These are phyloP conservation scores for Gavia stellata DNA, from an alignment of 2,113 vertebrate species.

Conservation along the genomic window DNA sequence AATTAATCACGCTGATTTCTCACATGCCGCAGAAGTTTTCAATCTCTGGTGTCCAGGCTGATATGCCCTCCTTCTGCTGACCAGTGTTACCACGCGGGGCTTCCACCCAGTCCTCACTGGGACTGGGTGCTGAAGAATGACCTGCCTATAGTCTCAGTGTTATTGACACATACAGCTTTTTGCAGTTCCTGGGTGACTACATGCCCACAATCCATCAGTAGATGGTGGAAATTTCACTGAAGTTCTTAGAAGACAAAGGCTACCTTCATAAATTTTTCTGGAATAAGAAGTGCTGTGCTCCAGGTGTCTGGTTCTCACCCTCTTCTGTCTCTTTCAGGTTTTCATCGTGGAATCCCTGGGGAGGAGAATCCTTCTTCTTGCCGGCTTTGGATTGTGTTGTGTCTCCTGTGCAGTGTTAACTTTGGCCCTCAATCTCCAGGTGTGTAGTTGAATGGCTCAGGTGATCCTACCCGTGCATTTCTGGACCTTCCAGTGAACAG, in stretches of 20 bases:
- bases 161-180: not conserved
- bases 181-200: not conserved
- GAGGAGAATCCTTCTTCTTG: conserved; percentile 80
- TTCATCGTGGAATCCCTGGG: conserved; percentile 88
- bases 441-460: not conserved
- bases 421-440: conserved; percentile 82
- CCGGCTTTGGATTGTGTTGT: conserved; percentile 85
- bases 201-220: not conserved
- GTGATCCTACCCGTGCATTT: accelerated
- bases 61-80: not conserved
- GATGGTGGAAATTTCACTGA: not conserved
- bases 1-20: not conserved
- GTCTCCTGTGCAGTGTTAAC: conserved; percentile 79
- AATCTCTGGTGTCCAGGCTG: not conserved
- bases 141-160: not conserved
- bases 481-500: not conserved
- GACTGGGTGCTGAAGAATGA: not conserved
- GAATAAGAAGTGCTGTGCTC: not conserved
- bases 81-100: not conserved
- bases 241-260: not conserved
- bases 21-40: not conserved
- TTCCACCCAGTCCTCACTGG: not conserved
- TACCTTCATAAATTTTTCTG: not conserved
- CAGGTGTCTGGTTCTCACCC: not conserved
- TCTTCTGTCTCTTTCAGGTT: conserved; percentile 66